Evolutionary conservation across 2,888 invertebrate species (phyloP), one percentile per base, ranked within the genome.

Genomic region (Leptodirus hochenwartii): DNA sequence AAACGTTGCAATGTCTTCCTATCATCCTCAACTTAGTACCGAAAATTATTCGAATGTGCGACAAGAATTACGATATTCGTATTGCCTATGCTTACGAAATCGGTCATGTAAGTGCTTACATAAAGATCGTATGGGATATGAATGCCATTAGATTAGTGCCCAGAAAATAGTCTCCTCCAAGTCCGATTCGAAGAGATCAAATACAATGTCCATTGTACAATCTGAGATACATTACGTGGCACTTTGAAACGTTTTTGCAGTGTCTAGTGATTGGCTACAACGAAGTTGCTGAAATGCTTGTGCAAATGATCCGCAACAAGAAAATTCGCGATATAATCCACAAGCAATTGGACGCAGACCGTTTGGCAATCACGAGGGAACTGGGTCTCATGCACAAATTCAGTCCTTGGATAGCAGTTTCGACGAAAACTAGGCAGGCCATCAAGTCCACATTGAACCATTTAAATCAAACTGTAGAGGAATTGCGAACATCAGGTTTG

Each of bases 391-490:
- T 71, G 2, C 68, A 69, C 40, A 56, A 64, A 2, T 61, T 66
- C 30, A 50, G 64, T 2, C 66, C 66, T 0, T 63, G 64, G 58
- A 66, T 71, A 0, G 69, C 69, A 2, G 62, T 69, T 28, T 67
- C 69, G 0, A 66, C 70, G 26, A 71, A 72, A 47, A 69, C 70
- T 0, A 51, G 63, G 3, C 69, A 70, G 40, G 69, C 70, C 0
- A 64, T 65, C 23, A 59, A 67, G 0, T 59, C 63, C 10, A 66
- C 68, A 0, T 53, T 72, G 2, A 69, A 69, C 38, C 62, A 63
- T 52, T 51, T 69, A 39, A 38, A 61, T 8, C 65, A 65, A 25
- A 59, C 63, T 9, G 54, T 67, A 41, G 54, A 59, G 36, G 54
- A 56, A 29, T 46, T 71, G 11, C 62, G 64, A 36, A 61, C 63